phyloP scores from a whole-genome alignment of 2,888 invertebrate genomes.

The Parnassius orleans region DNA sequence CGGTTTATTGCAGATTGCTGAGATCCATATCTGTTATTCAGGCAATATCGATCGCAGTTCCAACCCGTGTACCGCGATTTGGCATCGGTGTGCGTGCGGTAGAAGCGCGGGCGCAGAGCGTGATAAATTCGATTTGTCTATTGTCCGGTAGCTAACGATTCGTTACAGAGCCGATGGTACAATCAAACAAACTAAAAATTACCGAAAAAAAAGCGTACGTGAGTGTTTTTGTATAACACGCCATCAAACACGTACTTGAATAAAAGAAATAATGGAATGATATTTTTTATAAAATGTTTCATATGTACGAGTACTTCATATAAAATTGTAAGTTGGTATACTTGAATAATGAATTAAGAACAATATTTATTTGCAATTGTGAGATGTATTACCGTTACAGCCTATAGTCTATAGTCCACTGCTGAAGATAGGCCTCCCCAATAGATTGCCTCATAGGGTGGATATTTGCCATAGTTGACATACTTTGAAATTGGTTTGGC shows the following conservation, averaged over 20 bases:
- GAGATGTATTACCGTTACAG: too few relatives aligned
- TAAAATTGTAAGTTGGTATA: too few relatives aligned
- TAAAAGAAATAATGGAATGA: background rate
- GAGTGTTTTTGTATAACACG: background rate
- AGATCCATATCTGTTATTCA: slow-evolving; percentile 26
- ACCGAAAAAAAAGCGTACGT: background rate
- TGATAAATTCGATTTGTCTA: slow-evolving; percentile 66
- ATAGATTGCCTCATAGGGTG: too few relatives aligned
- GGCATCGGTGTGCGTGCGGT: slow-evolving; percentile 11
- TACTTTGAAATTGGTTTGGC: too few relatives aligned
- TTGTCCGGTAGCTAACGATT: slow-evolving; percentile 59
- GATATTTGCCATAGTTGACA: too few relatives aligned
- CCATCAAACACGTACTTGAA: background rate
- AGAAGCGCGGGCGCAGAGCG: slow-evolving; percentile 44
- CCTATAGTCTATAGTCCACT: too few relatives aligned
- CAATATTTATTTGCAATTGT: too few relatives aligned
- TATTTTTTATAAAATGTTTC: background rate
- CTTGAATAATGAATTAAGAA: too few relatives aligned
- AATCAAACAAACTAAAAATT: slow-evolving; percentile 16
- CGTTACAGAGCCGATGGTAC: slow-evolving; percentile 44
- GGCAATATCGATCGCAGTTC: slow-evolving; percentile 15
- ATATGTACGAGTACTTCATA: too few relatives aligned
- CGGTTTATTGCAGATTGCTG: slow-evolving; percentile 28
- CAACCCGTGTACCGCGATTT: slow-evolving; percentile 10
- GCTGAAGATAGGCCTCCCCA: too few relatives aligned